These are phyloP conservation scores for Crotophaga sulcirostris DNA, from an alignment of 2,113 vertebrate genomes.

Conservation along the genomic window DNA sequence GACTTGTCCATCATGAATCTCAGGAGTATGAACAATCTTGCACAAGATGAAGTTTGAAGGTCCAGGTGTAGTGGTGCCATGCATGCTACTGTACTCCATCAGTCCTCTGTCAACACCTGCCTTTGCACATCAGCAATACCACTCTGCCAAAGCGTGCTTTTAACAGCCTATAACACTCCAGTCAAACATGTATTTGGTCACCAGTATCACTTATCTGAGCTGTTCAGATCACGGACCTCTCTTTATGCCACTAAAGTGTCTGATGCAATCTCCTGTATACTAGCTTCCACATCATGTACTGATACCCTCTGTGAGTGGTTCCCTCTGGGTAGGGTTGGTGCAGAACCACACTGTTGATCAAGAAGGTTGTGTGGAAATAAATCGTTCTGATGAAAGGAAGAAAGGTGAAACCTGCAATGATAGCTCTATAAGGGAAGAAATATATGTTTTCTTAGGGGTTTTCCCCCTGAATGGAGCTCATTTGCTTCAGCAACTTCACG, in stretches of 20 bases:
- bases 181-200: background rate
- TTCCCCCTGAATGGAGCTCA: fast-evolving
- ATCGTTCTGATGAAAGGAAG: background rate
- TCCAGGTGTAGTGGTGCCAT: background rate
- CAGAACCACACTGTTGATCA: background rate
- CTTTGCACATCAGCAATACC: background rate
- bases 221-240: background rate
- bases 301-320: background rate
- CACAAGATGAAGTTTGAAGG: background rate
- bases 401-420: background rate
- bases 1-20: background rate
- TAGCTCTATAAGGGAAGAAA: background rate
- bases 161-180: background rate
- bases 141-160: background rate
- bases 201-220: background rate
- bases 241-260: fast-evolving
- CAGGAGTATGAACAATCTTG: background rate
- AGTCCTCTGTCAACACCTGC: background rate
- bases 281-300: background rate
- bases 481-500: background rate
- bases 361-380: background rate
- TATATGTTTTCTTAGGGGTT: background rate
- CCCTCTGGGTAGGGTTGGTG: background rate
- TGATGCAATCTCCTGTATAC: background rate
- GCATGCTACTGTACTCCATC: background rate